Percentiles rank a stretch among this genome's conserved stretches.
phyloP scores from a whole-genome alignment of 2,888 invertebrate species.

The Clusia tigrina region DNA sequence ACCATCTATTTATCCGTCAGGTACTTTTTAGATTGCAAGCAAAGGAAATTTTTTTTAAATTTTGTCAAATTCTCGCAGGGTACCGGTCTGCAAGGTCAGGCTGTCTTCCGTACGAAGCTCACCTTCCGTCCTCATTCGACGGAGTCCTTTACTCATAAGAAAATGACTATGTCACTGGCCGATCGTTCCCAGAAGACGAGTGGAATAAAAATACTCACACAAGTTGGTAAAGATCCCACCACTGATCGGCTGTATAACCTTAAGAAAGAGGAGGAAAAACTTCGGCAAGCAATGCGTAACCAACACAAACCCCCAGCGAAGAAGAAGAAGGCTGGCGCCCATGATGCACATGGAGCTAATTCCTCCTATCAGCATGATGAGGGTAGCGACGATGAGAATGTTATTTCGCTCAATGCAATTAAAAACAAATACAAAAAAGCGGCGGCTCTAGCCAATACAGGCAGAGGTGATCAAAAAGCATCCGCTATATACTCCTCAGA shows the following conservation, averaged over 20 bases:
- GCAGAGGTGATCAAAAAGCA: constrained; percentile 46
- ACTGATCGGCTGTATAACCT: constrained; percentile 89
- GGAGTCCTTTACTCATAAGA: constrained; percentile 97
- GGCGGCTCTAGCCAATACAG: constrained; percentile 32
- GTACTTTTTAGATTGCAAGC: not conserved
- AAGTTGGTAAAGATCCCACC: constrained; percentile 83
- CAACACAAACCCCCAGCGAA: constrained; percentile 68
- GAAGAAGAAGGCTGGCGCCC: constrained; percentile 61
- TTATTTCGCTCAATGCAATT: constrained; percentile 91
- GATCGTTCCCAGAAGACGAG: constrained; percentile 93
- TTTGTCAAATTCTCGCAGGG: constrained; percentile 65
- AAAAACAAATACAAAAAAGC: constrained; percentile 91
- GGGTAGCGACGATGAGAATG: constrained; percentile 92
- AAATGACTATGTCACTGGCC: constrained; percentile 97
- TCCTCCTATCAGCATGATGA: constrained; percentile 70
- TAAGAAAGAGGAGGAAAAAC: constrained; percentile 97
- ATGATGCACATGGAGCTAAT: constrained; percentile 59
- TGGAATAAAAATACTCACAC: constrained; percentile 94
- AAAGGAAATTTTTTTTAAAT: not conserved
- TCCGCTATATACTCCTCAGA: constrained; percentile 88
- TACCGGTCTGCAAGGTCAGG: constrained; percentile 96
- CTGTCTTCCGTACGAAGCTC: constrained; percentile 94
- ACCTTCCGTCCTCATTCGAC: constrained; percentile 99
- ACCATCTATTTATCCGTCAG: constrained; percentile 96
- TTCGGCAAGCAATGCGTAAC: constrained; percentile 84